phyloP scores from a whole-genome alignment of 2,888 invertebrate species.

The Troglohyphantes excavatus region DNA sequence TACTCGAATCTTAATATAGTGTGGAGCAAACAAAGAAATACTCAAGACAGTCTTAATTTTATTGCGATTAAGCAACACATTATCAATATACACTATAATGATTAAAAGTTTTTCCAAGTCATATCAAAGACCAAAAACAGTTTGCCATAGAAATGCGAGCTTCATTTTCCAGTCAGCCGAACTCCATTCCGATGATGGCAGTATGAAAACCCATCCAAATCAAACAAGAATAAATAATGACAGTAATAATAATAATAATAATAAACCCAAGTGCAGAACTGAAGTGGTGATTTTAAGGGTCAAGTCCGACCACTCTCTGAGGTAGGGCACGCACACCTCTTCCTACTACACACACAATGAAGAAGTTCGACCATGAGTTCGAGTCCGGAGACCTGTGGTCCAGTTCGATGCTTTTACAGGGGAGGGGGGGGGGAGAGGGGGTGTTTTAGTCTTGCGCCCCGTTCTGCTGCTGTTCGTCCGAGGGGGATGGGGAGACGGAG shows the following conservation, averaged over 20 bases:
- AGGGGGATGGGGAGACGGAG: constrained; percentile 52
- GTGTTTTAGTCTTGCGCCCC: no score
- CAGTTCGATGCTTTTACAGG: no score
- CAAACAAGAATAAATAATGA: not conserved
- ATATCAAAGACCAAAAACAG: constrained; percentile 47
- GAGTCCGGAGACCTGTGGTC: not conserved
- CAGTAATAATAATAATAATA: not conserved
- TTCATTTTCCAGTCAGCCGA: not conserved
- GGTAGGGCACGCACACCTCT: not conserved
- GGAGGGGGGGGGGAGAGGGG: no score
- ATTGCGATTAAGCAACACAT: constrained; percentile 43
- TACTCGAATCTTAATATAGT: no score
- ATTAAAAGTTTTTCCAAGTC: constrained; percentile 54
- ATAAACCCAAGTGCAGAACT: constrained; percentile 1
- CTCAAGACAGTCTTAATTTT: constrained; percentile 41
- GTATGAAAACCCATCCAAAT: constrained; percentile 19
- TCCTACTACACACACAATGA: constrained; percentile 7
- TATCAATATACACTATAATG: constrained; percentile 50
- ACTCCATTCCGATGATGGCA: constrained; percentile 22
- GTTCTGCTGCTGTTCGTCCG: constrained; percentile 49
- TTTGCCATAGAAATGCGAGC: constrained; percentile 35
- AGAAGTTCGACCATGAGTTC: not conserved
- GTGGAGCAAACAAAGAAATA: not conserved
- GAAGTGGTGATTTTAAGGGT: not conserved
- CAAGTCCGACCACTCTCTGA: constrained; percentile 12